Evolutionary conservation across 2,113 vertebrate genomes (phyloP).

Genomic region (Hypanus sabinus): DNA sequence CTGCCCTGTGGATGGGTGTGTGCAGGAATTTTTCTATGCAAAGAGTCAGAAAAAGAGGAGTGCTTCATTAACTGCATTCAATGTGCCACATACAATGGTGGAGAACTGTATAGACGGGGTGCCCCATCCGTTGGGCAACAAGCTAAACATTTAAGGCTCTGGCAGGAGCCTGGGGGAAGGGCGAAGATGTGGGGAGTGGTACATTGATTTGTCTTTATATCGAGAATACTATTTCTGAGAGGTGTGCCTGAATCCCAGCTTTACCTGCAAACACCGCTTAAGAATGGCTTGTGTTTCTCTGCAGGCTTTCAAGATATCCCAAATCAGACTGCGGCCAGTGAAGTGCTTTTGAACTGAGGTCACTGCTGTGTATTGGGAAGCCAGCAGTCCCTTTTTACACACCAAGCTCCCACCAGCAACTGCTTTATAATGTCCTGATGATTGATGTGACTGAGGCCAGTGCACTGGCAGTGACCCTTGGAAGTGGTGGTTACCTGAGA

Average conservation of each 20-base stretch:
- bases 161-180: too few species aligned
- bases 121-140: background rate
- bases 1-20: background rate
- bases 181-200: too few species aligned
- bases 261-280: too few species aligned
- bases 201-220: too few species aligned
- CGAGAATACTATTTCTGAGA: too few species aligned
- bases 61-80: slow-evolving; percentile 11
- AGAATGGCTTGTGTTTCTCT: background rate
- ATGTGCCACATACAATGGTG: background rate
- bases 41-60: background rate
- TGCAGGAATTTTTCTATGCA: background rate
- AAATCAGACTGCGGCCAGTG: background rate
- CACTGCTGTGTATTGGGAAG: background rate
- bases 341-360: background rate
- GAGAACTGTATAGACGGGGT: background rate
- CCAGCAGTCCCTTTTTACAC: background rate
- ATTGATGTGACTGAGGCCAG: background rate
- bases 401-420: background rate
- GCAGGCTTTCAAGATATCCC: background rate
- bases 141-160: background rate
- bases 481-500: background rate
- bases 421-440: background rate
- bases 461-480: background rate
- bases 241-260: too few species aligned